phyloP scores from a whole-genome alignment of 2,888 invertebrate genomes.

The Eupithecia centaureata region DNA sequence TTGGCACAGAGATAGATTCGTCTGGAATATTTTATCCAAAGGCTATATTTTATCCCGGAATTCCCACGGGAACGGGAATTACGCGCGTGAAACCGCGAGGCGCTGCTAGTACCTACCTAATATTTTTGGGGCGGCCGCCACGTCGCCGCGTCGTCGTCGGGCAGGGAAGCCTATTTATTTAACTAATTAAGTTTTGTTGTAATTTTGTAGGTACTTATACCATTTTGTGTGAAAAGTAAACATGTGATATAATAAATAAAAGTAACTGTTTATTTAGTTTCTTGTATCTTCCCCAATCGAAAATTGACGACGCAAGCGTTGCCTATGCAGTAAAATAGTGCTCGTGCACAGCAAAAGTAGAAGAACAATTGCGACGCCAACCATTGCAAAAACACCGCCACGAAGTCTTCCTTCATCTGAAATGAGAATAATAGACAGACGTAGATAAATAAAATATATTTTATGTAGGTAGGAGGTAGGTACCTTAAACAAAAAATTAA shows the following conservation, averaged over 20 bases:
- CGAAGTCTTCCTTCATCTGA: conserved; percentile 77
- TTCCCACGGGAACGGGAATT: too few relatives aligned
- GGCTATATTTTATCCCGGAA: too few relatives aligned
- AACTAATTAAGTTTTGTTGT: too few relatives aligned
- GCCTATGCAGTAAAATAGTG: conserved; percentile 76
- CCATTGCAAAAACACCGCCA: conserved; percentile 85
- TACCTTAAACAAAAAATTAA: not conserved
- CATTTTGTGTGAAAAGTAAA: not conserved
- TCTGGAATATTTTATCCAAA: too few relatives aligned
- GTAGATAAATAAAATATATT: not conserved
- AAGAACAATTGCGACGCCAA: conserved; percentile 80
- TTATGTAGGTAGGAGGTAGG: too few relatives aligned
- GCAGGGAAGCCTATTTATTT: too few relatives aligned
- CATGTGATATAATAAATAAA: not conserved
- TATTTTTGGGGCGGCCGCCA: too few relatives aligned
- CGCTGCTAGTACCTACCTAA: too few relatives aligned
- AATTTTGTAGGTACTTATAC: too few relatives aligned
- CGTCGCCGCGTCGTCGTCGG: too few relatives aligned
- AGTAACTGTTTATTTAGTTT: conserved; percentile 32
- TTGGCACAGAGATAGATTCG: too few relatives aligned
- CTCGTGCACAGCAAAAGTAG: conserved; percentile 79
- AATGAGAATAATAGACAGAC: not conserved
- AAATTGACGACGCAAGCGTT: conserved; percentile 57
- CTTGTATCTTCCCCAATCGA: conserved; percentile 54
- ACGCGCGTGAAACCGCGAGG: too few relatives aligned